Conservation (phyloP, 2,888 invertebrate genomes). For the Hofmannophila pseudospretella region DNA sequence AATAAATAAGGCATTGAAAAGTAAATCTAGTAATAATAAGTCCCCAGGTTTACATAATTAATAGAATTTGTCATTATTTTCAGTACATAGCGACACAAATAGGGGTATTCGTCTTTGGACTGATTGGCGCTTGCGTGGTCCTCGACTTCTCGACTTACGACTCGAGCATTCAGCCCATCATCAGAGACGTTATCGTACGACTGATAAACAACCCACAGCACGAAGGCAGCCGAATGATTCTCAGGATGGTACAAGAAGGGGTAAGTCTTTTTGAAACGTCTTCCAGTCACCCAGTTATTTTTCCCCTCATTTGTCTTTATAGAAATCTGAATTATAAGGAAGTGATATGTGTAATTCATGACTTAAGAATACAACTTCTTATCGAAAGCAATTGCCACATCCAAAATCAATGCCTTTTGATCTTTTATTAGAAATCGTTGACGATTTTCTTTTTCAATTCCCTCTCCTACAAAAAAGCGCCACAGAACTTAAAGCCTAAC, state of each 20-base stretch:
- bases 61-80: conserved; percentile 17
- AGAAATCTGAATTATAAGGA: no score
- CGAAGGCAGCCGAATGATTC: conserved; percentile 80
- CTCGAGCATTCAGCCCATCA: conserved; percentile 87
- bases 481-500: conserved; percentile 38
- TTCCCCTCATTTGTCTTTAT: no score
- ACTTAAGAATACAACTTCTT: no score
- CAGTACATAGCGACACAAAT: conserved; percentile 87
- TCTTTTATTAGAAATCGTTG: no score
- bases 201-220: conserved; percentile 88
- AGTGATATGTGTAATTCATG: no score
- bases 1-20: no score
- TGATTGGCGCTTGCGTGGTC: conserved; percentile 86
- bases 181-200: conserved; percentile 82
- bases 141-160: conserved; percentile 89
- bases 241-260: conserved; percentile 90
- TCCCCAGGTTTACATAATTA: no score
- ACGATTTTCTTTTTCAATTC: no score
- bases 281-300: no score
- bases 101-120: conserved; percentile 82
- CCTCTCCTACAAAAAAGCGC: conserved; percentile 19
- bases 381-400: no score
- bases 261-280: conserved; percentile 79
- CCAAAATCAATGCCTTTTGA: no score
- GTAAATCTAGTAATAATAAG: no score